Evolutionary conservation across 2,888 invertebrate genomes (phyloP), one percentile per base, ranked within the genome.

Genomic region (Meteorus cinctellus): DNA sequence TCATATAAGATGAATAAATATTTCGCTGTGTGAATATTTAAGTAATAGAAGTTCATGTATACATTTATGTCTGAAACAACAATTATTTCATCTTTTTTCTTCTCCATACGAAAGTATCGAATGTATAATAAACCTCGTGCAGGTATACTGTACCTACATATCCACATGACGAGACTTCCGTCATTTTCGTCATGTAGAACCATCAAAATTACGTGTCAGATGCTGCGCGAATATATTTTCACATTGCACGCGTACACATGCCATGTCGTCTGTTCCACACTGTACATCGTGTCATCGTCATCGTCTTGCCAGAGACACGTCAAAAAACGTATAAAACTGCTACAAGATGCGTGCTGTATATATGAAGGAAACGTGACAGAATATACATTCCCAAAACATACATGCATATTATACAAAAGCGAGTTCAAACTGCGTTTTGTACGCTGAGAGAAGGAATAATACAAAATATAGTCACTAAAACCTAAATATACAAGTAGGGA

Each of bases 161-260:
- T 14, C n/a, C 48, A 55, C n/a, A 55, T 29, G 59, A 60, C 59
- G 14, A 45, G n/a, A 67, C 41, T 67, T 67, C 67, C 67, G 45
- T 24, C 27, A 14, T 41, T 67, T 14, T 67, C 31, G 45, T 36
- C 65, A 65, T 45, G 36, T 36, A 55, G 12, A 36, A 65, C 48
- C 82, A 72, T 75, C 79, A 83, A 77, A 85, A 86, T 86, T 85
- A 84, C 83, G 83, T 81, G 82, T 83, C 84, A 84, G 83, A 83
- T 83, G 83, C 80, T 80, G 76, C 74, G 78, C 78, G n/a, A 55
- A 55, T 55, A 55, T 55, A 76, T 80, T 79, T 81, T 78, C 80
- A 77, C 79, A 77, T 76, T 72, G 41, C 60, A 51, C 51, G 24
- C 70, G 48, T 68, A 74, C 48, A 5, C n/a, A n/a, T 16, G 48